A percentile compares a stretch with the other conserved stretches of the same genome.
phyloP scores from a whole-genome alignment of 30 jellyfish, hydroid and myxozoan genomes.

The Hydractinia symbiolongicarpus region DNA sequence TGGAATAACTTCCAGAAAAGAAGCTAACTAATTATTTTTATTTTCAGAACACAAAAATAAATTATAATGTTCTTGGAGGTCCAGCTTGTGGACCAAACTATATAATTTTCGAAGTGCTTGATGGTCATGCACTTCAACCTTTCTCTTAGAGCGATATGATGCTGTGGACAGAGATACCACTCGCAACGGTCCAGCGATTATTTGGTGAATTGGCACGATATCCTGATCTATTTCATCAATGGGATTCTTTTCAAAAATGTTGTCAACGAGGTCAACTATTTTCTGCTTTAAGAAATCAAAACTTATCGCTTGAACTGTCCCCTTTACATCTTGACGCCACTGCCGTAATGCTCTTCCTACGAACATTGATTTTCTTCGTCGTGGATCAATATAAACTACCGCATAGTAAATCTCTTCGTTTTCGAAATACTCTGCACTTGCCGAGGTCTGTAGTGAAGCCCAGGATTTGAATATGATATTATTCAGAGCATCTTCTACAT shows the following conservation, averaged over 20 bases:
- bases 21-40: neutral
- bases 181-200: neutral
- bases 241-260: neutral
- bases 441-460: neutral
- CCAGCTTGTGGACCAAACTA: neutral
- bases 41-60: neutral
- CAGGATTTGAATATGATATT: neutral
- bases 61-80: neutral
- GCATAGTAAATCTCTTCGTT: neutral
- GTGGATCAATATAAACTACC: neutral
- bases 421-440: neutral
- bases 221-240: neutral
- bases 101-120: neutral
- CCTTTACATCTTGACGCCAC: neutral
- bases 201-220: slow-evolving; percentile 1
- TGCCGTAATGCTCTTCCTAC: neutral
- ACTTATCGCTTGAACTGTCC: neutral
- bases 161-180: neutral
- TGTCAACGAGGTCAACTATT: neutral
- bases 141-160: slow-evolving; percentile 1
- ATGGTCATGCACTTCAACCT: neutral
- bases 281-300: neutral
- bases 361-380: neutral
- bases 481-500: neutral
- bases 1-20: too few species aligned